These are phyloP conservation scores for Saimiri boliviensis DNA, from an alignment of 2,113 vertebrate species.

Conservation along the genomic window DNA sequence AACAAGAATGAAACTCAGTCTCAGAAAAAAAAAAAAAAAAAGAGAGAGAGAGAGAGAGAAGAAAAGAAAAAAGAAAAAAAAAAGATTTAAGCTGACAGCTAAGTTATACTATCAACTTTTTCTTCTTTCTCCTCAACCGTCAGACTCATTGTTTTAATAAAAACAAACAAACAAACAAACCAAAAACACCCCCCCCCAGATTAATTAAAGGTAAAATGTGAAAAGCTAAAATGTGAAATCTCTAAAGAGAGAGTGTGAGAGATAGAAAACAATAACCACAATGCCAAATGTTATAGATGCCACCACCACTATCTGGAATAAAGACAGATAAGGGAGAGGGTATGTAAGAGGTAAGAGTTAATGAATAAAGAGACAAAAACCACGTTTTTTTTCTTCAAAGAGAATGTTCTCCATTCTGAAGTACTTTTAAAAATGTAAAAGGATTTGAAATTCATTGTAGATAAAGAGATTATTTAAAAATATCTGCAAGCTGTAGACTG, in stretches of 20 bases:
- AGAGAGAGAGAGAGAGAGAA: no score
- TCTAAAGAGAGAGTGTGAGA: background rate
- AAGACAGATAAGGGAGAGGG: background rate
- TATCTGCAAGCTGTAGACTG: background rate
- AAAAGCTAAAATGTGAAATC: no score
- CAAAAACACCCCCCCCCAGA: no score
- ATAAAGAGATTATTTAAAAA: background rate
- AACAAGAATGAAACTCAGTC: no score
- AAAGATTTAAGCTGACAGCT: background rate
- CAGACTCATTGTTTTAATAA: background rate
- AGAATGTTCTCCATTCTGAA: background rate
- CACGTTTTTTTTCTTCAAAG: background rate
- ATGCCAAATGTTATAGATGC: background rate
- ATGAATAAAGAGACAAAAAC: background rate
- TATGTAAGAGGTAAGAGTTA: background rate
- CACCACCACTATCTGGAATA: background rate
- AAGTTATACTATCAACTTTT: background rate
- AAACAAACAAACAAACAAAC: background rate
- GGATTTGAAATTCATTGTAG: background rate
- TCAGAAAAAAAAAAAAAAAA: no score
- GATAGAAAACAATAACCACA: background rate
- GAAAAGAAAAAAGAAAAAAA: background rate
- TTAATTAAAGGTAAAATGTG: no score
- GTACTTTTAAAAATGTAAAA: background rate
- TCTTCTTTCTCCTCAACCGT: background rate